Evolutionary conservation across 1,140 invertebrate species (phyloP).

Genomic region (Drosophila funebris): DNA sequence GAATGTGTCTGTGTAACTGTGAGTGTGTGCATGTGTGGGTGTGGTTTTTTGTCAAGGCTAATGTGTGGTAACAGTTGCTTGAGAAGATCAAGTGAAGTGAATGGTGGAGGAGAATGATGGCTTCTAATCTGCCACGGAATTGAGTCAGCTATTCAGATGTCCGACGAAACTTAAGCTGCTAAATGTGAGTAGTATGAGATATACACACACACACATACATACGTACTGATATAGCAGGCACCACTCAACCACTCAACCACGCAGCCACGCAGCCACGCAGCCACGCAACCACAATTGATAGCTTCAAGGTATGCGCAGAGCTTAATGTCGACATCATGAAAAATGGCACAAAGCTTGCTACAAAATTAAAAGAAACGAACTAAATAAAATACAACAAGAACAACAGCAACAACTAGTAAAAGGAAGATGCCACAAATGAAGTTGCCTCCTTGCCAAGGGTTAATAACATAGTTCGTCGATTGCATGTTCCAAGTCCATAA

Average conservation of each 20-base stretch:
- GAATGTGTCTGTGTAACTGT: constrained; percentile 11
- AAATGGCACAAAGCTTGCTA: constrained; percentile 43
- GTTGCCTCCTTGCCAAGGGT: constrained; percentile 15
- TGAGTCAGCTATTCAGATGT: constrained; percentile 20
- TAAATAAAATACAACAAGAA: background rate
- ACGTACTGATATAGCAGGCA: no score
- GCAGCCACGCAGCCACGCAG: constrained; percentile 10
- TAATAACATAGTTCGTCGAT: constrained; percentile 46
- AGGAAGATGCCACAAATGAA: constrained; percentile 13
- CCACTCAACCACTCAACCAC: constrained; percentile 11
- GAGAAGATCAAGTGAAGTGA: constrained; percentile 21
- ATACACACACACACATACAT: background rate
- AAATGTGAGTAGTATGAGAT: background rate
- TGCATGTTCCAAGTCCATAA: constrained; percentile 63
- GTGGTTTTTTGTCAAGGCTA: constrained; percentile 39
- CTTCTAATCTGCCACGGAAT: constrained; percentile 13
- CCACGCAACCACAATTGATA: constrained; percentile 59
- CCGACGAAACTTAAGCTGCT: constrained; percentile 8
- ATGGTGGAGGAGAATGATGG: background rate
- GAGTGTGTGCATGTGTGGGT: constrained; percentile 17
- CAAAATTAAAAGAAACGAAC: constrained; percentile 30
- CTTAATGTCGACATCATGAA: constrained; percentile 41
- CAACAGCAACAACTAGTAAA: background rate
- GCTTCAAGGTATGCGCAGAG: constrained; percentile 50
- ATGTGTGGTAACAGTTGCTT: constrained; percentile 43